phyloP scores from a whole-genome alignment of 2,113 vertebrate species.

The Lepus americanus region DNA sequence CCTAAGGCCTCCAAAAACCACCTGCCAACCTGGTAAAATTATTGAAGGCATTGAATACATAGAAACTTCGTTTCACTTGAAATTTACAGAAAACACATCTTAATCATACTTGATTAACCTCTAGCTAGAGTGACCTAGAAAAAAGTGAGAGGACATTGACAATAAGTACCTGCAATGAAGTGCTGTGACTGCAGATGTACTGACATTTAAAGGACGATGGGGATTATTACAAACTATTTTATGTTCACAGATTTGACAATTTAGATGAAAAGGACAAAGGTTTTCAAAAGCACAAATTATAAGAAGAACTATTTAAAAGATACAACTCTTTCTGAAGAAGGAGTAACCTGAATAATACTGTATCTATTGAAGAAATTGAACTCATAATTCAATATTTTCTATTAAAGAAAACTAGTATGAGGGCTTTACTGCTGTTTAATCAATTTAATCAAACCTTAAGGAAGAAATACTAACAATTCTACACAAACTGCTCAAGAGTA shows the following conservation, averaged over 20 bases:
- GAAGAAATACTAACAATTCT: background rate
- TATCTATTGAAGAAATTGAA: background rate
- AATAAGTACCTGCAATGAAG: background rate
- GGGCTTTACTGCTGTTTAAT: background rate
- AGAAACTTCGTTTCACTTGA: constrained; percentile 48
- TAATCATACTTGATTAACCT: constrained; percentile 25
- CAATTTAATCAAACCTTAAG: background rate
- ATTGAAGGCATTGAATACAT: constrained; percentile 52
- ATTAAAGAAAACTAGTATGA: background rate
- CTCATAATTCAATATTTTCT: background rate
- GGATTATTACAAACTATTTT: background rate
- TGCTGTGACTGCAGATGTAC: background rate
- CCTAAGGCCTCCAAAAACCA: constrained; percentile 30
- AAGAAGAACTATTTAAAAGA: background rate
- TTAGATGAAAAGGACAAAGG: background rate
- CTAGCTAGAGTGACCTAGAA: background rate
- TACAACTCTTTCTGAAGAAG: background rate
- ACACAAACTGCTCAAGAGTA: background rate
- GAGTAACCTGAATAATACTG: background rate
- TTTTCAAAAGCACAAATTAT: background rate
- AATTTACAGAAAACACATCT: constrained; percentile 22
- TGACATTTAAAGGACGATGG: background rate
- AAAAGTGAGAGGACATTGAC: background rate
- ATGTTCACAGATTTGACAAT: background rate
- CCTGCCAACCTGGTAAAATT: constrained; percentile 54